A percentile compares a stretch with the other conserved stretches of the same genome.
These are phyloP conservation scores for Scaptomyza hsui DNA, from an alignment of 1,140 invertebrate species.

Conservation along the genomic window DNA sequence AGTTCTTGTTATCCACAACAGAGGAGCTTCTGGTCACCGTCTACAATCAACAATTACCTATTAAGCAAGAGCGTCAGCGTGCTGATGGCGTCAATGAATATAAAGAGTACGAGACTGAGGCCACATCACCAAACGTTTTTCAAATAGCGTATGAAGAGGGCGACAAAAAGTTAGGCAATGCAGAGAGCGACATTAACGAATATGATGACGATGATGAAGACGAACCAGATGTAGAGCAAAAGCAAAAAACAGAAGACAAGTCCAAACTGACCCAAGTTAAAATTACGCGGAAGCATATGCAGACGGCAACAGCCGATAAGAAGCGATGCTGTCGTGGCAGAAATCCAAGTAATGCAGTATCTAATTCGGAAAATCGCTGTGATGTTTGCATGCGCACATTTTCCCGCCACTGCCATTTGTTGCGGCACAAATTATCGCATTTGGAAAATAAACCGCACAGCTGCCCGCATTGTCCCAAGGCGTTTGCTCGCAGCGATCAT, in stretches of 20 bases:
- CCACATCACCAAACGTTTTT: conserved; percentile 9
- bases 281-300: conserved; percentile 45
- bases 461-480: conserved; percentile 85
- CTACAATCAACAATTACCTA: conserved; percentile 43
- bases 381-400: conserved; percentile 74
- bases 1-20: not conserved
- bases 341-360: conserved; percentile 15
- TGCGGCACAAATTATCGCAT: conserved; percentile 75
- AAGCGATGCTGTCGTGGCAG: conserved; percentile 54
- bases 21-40: conserved; percentile 41
- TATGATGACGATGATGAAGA: conserved; percentile 35
- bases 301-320: conserved; percentile 25
- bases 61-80: conserved; percentile 53
- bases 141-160: conserved; percentile 33
- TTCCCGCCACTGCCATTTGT: conserved; percentile 74
- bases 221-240: not conserved
- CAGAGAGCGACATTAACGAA: conserved; percentile 51
- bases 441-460: conserved; percentile 84
- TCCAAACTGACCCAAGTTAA: conserved; percentile 20
- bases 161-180: conserved; percentile 23
- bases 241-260: not conserved
- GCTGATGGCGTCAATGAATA: conserved; percentile 23
- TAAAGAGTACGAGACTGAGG: conserved; percentile 23
- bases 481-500: conserved; percentile 84
- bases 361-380: conserved; percentile 74